Conservation (phyloP, 2,113 vertebrate species). For the Oryzias celebensis region DNA sequence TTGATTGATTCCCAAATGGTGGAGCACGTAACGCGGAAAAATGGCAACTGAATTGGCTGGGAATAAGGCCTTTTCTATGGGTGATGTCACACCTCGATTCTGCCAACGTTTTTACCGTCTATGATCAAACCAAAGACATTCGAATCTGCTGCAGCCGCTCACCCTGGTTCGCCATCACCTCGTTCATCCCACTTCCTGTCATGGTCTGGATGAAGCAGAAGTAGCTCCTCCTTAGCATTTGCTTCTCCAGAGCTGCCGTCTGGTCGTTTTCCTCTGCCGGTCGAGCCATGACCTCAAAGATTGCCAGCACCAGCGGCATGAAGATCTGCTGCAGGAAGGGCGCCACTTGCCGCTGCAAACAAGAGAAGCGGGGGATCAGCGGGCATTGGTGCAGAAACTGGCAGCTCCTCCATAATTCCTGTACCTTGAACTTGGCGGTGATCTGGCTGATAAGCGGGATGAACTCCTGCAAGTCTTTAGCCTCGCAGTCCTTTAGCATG, state of each 20-base stretch:
- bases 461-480: slow-evolving; percentile 97
- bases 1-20: too few relatives aligned
- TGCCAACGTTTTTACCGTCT: too few relatives aligned
- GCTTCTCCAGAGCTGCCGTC: slow-evolving; percentile 93
- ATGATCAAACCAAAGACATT: too few relatives aligned
- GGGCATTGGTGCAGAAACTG: too few relatives aligned
- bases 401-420: too few relatives aligned
- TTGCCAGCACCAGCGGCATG: slow-evolving; percentile 93
- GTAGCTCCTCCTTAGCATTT: slow-evolving; percentile 95
- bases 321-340: slow-evolving; percentile 98
- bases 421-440: slow-evolving; percentile 94
- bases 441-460: slow-evolving; percentile 99
- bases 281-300: slow-evolving; percentile 90
- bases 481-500: slow-evolving; percentile 98
- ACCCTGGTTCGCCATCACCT: slow-evolving; percentile 96
- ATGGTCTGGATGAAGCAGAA: slow-evolving; percentile 94
- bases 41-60: too few relatives aligned
- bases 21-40: too few relatives aligned
- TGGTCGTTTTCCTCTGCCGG: slow-evolving; percentile 98
- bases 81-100: too few relatives aligned
- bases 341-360: slow-evolving; percentile 87
- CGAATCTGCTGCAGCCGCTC: slow-evolving; percentile 29
- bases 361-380: background rate
- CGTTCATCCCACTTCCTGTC: slow-evolving; percentile 92
- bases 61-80: too few relatives aligned